A percentile compares a stretch with the other conserved stretches of the same genome.
These are phyloP conservation scores for Heteromurus nitidus DNA, from an alignment of 2,888 invertebrate genomes.

Conservation along the genomic window DNA sequence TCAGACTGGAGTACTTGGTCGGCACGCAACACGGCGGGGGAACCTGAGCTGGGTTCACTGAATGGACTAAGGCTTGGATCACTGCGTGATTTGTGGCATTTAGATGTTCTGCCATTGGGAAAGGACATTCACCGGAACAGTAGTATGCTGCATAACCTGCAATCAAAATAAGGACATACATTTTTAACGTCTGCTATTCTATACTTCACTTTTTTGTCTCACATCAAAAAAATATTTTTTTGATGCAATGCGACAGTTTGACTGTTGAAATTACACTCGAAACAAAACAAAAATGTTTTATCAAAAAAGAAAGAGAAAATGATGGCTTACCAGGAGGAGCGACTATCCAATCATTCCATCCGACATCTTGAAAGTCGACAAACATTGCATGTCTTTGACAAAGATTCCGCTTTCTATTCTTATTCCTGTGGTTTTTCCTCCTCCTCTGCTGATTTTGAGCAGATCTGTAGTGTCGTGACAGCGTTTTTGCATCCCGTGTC, in stretches of 20 bases:
- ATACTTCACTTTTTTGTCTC: background rate
- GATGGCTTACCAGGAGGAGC: constrained; percentile 82
- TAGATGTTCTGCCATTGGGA: constrained; percentile 93
- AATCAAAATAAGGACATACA: constrained; percentile 25
- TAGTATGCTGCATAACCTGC: constrained; percentile 95
- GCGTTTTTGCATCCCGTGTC: constrained; percentile 77
- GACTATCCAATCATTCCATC: constrained; percentile 99
- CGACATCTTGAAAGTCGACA: constrained; percentile 96
- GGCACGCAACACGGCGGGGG: constrained; percentile 99
- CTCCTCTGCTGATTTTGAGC: constrained; percentile 77
- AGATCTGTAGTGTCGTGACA: constrained; percentile 78
- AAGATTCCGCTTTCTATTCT: constrained; percentile 79
- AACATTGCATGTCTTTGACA: constrained; percentile 93
- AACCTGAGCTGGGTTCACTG: constrained; percentile 91
- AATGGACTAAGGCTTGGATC: constrained; percentile 96
- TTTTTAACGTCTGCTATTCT: background rate
- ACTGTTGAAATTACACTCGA: too few relatives aligned
- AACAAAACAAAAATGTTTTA: too few relatives aligned
- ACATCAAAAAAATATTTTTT: background rate
- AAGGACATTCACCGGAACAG: constrained; percentile 96
- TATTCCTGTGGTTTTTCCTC: constrained; percentile 72
- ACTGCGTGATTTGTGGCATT: constrained; percentile 99
- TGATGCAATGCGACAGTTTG: background rate
- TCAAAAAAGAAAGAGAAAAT: background rate
- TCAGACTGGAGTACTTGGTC: constrained; percentile 93